A percentile compares a stretch with the other conserved stretches of the same genome.
These are phyloP conservation scores for Halichondria panicea DNA, from an alignment of 37 sponge, comb jelly and placozoan species.

Conservation along the genomic window DNA sequence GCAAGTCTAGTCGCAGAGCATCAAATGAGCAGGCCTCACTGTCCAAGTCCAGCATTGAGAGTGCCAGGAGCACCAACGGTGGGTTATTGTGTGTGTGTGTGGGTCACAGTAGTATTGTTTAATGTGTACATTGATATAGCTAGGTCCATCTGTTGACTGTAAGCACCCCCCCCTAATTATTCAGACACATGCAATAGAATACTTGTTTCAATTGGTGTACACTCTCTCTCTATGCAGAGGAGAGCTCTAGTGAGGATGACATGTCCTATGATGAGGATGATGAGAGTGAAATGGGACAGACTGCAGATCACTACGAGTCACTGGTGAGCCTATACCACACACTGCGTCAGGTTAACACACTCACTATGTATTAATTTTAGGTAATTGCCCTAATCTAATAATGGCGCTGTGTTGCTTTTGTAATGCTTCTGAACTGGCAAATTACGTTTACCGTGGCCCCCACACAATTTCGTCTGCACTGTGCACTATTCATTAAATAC, in stretches of 20 bases:
- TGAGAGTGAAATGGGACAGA: background rate
- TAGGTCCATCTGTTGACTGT: too few species aligned
- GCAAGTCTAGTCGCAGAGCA: background rate
- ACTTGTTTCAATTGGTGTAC: too few species aligned
- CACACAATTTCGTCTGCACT: background rate
- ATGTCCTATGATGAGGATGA: conserved; percentile 32
- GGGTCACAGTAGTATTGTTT: too few species aligned
- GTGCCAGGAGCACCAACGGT: too few species aligned
- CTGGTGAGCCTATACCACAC: conserved; percentile 23
- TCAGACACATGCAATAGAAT: too few species aligned
- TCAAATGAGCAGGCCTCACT: too few species aligned
- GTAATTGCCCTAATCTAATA: background rate
- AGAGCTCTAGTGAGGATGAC: conserved; percentile 44
- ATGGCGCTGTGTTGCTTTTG: background rate
- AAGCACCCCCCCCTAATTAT: too few species aligned
- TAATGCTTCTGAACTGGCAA: background rate
- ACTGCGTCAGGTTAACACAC: background rate
- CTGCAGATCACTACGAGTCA: conserved; percentile 43
- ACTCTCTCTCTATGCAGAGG: too few species aligned
- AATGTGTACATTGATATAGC: too few species aligned
- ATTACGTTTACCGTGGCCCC: background rate
- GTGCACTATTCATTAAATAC: background rate
- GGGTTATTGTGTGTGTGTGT: too few species aligned
- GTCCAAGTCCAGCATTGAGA: background rate
- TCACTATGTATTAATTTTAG: background rate